Evolutionary conservation across 2,888 invertebrate genomes (phyloP), one percentile per base, ranked within the genome.

Genomic region (Parnassius orleans): DNA sequence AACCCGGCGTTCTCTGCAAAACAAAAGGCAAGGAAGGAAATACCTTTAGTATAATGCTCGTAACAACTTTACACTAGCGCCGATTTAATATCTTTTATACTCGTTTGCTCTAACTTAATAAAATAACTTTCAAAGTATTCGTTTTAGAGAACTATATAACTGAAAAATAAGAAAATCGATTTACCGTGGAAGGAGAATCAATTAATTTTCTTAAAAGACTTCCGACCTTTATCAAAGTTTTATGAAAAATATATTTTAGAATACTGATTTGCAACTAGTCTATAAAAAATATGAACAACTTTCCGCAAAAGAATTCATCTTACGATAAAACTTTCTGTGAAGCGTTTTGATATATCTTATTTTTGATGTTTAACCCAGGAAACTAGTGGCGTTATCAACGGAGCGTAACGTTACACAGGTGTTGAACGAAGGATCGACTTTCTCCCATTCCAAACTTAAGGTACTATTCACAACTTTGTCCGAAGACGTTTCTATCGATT

Each of bases 401-500:
- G 70, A 81, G 77, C 81, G 78, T 82, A 85, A 86, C 84, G 81
- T 78, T 72, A 79, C 85, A 78, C 90, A 90, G 90, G 90, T 90
- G 90, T 84, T 79, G 81, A 81, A 68, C 78, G 79, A 84, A 84
- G 85, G 71, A 83, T 79, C 79, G 84, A 86, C 82, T 87, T 86
- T 81, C 86, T 84, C 81, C 81, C 81, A 83, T 81, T 84, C 75
- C 77, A 64, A 87, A 88, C 87, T 86, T 83, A 83, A 80, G 84
- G 84, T 85, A 86, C 85, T 83, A 87, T 86, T 89, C 84, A 78
- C 81, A 87, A 90, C 81, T 90, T 88, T 83, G 81, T 82, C 83
- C 81, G 75, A 78, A 86, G 83, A 81, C 85, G 84, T 85, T 86
- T 73, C 81, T 80, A 90, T 90, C 88, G 90, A 90, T 90, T 90